Evolutionary conservation across 1,140 invertebrate species (phyloP).

Genomic region (Rhagoletis zephyria): DNA sequence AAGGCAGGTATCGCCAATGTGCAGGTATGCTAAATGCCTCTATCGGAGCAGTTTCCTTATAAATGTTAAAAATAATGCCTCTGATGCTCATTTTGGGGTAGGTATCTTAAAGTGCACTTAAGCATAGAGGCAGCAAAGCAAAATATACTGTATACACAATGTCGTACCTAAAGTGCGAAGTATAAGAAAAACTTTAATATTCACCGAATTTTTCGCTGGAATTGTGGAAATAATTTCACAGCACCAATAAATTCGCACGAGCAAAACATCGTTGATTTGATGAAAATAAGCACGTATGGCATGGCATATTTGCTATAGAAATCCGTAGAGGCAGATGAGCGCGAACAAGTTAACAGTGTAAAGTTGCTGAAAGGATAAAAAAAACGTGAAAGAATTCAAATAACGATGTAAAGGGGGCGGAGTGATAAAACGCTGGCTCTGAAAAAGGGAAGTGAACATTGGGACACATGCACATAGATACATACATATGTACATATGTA

Average conservation of each 20-base stretch:
- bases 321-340: background rate
- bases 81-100: no score
- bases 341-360: conserved; percentile 19
- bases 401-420: background rate
- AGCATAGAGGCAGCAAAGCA: no score
- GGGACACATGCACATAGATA: background rate
- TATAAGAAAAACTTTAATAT: no score
- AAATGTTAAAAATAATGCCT: no score
- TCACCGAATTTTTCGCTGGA: no score
- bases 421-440: background rate
- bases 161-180: no score
- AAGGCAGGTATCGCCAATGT: no score
- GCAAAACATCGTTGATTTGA: conserved; percentile 67
- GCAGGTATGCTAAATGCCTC: no score
- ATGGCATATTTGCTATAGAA: background rate
- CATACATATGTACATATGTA: background rate
- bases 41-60: no score
- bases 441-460: background rate
- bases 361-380: background rate
- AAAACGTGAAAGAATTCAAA: conserved; percentile 27
- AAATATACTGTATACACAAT: no score
- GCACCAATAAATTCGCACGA: conserved; percentile 53
- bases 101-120: no score
- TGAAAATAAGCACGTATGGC: conserved; percentile 68
- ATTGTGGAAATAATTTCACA: conserved; percentile 8